Evolutionary conservation across 2,113 vertebrate species (phyloP), one percentile per base, ranked within the genome.

Genomic region (Arothron firmamentum): DNA sequence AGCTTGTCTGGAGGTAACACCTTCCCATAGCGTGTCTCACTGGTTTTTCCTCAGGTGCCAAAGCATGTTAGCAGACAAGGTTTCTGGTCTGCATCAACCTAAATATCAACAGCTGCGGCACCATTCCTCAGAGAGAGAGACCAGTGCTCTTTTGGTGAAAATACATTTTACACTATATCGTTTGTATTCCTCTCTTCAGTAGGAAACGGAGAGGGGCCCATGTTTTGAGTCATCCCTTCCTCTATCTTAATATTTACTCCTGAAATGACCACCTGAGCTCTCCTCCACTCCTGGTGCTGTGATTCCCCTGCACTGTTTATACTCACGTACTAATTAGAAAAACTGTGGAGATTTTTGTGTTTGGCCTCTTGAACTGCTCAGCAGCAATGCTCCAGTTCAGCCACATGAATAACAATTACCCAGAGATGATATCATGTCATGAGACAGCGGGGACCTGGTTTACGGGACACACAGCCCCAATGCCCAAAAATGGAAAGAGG

Each of bases 361-460:
- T 75, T 75, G 74, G 56, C 72, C 65, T 76, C 65, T 65, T 65
- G 66, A 70, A 70, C 57, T 77, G 41, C 55, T 59, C 55, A 68
- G 70, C 71, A 47, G 55, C 15, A 45, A 57, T 14, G 79, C 82
- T 85, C 75, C 67, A 89, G 6, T 88, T 87, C 81, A 77, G 76
- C 57, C 63, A 71, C 56, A 83, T 70, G 84, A 80, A 73, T 72
- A 50, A 20, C 43, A 4, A 25, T 54, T 66, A 62, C 56, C 52
- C 56, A 0, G 57, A 68, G 14, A 43, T 78, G 63, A 85, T 62
- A 76, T 82, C 71, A 83, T 45, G 49, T 82, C 71, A 83, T 45
- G 49, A 65, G 56, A 78, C 2, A 5, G 52, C 25, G 47, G n/a
- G 59, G 43, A 60, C 34, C 69, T 6, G 42, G 11, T 42, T 46